Percentiles rank a stretch among this genome's conserved stretches.
Conservation (phyloP, 2,888 invertebrate species). For the Neoitamus cyanurus region DNA sequence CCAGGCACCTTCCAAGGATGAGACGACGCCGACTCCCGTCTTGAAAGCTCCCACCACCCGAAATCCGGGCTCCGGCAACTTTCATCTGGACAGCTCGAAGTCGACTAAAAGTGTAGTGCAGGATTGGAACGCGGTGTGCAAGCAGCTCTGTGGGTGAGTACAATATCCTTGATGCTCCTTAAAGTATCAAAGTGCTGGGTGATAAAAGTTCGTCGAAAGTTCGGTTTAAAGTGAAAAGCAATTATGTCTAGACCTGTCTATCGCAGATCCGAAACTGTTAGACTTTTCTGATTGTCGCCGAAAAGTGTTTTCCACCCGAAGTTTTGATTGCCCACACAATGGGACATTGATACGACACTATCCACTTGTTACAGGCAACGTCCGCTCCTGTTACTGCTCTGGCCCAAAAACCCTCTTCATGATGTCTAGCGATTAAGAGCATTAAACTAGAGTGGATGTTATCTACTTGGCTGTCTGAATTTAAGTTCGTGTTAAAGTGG, state of each 20-base stretch:
- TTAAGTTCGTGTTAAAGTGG: not conserved
- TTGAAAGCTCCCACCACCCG: not conserved
- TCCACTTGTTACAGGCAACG: not conserved
- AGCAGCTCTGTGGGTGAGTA: conserved; percentile 68
- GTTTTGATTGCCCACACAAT: not conserved
- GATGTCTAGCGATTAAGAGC: not conserved
- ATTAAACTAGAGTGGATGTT: not conserved
- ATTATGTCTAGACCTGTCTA: conserved; percentile 12
- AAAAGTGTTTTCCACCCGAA: not conserved
- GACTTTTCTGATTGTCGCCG: not conserved
- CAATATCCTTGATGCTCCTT: not conserved
- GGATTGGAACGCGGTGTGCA: conserved; percentile 67
- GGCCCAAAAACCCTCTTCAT: not conserved
- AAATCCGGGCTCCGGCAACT: not conserved
- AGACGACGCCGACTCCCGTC: not conserved
- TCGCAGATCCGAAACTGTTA: conserved; percentile 21
- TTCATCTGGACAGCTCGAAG: conserved; percentile 48
- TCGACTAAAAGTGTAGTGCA: conserved; percentile 62
- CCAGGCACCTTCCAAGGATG: not conserved
- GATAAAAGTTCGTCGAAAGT: not conserved
- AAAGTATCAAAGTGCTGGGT: not conserved
- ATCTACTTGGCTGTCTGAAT: not conserved
- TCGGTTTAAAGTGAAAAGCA: conserved; percentile 7
- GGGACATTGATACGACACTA: not conserved
- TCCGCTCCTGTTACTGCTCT: not conserved